These are phyloP conservation scores for Nycticorax nycticorax DNA, from an alignment of 2,113 vertebrate genomes.

Conservation along the genomic window DNA sequence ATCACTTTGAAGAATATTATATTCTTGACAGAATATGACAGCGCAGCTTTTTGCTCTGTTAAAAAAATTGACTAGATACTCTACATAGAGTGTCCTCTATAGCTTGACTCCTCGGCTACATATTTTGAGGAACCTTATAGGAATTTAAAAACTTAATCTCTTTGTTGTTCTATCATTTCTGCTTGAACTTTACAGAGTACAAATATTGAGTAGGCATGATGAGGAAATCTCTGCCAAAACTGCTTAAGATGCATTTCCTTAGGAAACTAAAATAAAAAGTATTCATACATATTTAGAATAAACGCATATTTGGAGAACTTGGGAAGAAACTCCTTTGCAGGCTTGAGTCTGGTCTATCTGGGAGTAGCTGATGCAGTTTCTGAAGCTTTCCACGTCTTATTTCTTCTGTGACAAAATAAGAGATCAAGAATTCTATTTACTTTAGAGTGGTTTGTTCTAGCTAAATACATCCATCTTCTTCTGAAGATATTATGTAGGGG, in stretches of 20 bases:
- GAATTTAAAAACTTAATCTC: not conserved
- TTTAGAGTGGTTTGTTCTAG: not conserved
- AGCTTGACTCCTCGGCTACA: too few species aligned
- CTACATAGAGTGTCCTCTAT: too few species aligned
- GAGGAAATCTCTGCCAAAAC: not conserved
- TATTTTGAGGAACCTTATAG: too few species aligned
- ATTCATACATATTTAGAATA: too few species aligned
- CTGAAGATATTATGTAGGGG: not conserved
- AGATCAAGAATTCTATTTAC: conserved; percentile 3
- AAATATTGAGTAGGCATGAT: not conserved
- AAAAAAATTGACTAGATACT: too few species aligned
- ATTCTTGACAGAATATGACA: too few species aligned
- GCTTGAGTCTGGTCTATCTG: not conserved
- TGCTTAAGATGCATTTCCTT: not conserved
- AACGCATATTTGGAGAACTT: not conserved
- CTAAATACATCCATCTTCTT: not conserved
- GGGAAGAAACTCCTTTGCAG: not conserved
- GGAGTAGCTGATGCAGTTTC: not conserved
- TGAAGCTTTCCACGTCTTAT: conserved; percentile 39
- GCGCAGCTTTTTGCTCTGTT: too few species aligned
- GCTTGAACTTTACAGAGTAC: not conserved
- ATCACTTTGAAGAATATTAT: too few species aligned
- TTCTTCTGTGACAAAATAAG: conserved; percentile 21
- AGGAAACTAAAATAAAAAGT: not conserved
- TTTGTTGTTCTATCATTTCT: not conserved